These are phyloP conservation scores for Zalophus californianus DNA, from an alignment of 2,797 vertebrate species.

Conservation along the genomic window DNA sequence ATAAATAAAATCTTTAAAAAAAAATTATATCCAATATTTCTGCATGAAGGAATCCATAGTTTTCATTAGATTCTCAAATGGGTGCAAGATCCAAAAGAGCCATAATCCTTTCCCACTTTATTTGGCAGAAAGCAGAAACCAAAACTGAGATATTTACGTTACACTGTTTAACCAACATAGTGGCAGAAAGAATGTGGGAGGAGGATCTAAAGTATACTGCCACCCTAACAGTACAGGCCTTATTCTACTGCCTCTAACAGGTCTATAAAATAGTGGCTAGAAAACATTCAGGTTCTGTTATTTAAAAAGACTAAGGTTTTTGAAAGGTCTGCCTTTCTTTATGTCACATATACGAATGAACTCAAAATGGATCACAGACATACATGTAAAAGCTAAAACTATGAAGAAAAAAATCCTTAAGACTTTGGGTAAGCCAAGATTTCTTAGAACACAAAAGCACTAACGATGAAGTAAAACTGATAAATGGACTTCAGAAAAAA, in stretches of 20 bases:
- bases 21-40: too few species aligned
- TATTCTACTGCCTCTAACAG: background rate
- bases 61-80: background rate
- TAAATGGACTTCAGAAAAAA: background rate
- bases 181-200: background rate
- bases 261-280: background rate
- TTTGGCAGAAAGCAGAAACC: background rate
- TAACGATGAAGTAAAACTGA: background rate
- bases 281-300: background rate
- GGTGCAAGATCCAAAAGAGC: background rate
- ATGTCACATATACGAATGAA: background rate
- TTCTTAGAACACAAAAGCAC: background rate
- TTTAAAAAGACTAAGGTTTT: background rate
- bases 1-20: too few species aligned
- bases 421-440: background rate
- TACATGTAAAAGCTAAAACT: background rate
- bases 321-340: background rate
- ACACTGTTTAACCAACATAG: background rate
- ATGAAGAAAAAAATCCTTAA: background rate
- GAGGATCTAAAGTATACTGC: too few species aligned
- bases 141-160: background rate
- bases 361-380: background rate
- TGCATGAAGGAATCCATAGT: background rate
- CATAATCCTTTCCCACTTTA: background rate
- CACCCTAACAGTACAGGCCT: background rate